A percentile compares a stretch with the other conserved stretches of the same genome.
These are phyloP conservation scores for Morone saxatilis DNA, from an alignment of 2,113 vertebrate genomes.

Conservation along the genomic window DNA sequence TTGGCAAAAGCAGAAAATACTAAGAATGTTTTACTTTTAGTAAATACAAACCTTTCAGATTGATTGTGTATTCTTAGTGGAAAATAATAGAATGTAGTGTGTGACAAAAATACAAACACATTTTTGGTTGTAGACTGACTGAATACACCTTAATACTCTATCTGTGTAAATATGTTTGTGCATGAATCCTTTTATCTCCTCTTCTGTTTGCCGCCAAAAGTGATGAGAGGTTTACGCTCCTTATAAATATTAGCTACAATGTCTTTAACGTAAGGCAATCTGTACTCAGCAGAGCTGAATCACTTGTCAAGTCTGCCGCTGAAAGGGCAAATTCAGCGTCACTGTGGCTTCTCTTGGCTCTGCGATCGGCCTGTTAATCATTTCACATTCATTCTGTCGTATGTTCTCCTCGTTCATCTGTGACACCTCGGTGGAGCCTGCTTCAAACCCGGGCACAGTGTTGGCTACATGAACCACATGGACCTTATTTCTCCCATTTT, in stretches of 20 bases:
- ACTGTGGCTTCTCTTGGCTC: slow-evolving; percentile 81
- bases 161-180: not conserved
- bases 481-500: slow-evolving; percentile 88
- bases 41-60: slow-evolving; percentile 2
- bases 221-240: not conserved
- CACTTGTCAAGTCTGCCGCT: slow-evolving; percentile 74
- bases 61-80: not conserved
- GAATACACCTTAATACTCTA: not conserved
- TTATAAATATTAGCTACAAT: slow-evolving; percentile 1
- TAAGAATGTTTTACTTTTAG: slow-evolving; percentile 10
- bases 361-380: slow-evolving; percentile 73
- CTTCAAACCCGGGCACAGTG: slow-evolving; percentile 86
- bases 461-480: slow-evolving; percentile 86
- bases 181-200: not conserved
- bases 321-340: slow-evolving; percentile 80
- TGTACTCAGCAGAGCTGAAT: slow-evolving; percentile 3
- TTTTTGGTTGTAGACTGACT: not conserved
- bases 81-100: not conserved
- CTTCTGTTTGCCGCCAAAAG: not conserved
- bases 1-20: slow-evolving; percentile 34
- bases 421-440: slow-evolving; percentile 86
- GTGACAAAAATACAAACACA: not conserved
- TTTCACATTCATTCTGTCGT: slow-evolving; percentile 81
- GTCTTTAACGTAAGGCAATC: slow-evolving; percentile 50
- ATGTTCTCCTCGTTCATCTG: slow-evolving; percentile 86